These are phyloP conservation scores for Phenganax marumi DNA, from an alignment of 92 coral and sea anemone genomes.

Conservation along the genomic window DNA sequence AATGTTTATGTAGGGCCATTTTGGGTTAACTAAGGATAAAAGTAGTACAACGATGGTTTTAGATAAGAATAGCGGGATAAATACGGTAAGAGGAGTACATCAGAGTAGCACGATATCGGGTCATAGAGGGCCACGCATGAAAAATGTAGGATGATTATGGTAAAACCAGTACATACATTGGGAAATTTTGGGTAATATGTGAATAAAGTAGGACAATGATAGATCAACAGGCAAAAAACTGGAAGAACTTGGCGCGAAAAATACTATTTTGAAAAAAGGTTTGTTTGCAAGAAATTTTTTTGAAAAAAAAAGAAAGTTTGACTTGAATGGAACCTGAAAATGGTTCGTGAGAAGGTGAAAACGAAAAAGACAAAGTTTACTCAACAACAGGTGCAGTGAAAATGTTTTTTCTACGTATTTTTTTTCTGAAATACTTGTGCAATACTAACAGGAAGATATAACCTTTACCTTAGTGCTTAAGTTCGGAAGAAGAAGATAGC, in stretches of 20 bases:
- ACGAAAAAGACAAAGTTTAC: conserved; percentile 23
- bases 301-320: not conserved
- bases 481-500: conserved; percentile 20
- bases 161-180: not conserved
- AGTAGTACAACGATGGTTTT: not conserved
- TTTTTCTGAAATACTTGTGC: not conserved
- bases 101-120: too few relatives aligned
- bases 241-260: conserved; percentile 34
- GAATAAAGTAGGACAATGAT: not conserved
- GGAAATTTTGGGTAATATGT: not conserved
- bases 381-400: conserved; percentile 7
- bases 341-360: conserved; percentile 34
- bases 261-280: not conserved
- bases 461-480: conserved; percentile 24
- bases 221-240: not conserved
- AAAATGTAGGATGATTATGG: too few relatives aligned
- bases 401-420: not conserved
- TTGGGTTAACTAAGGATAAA: not conserved
- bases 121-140: too few relatives aligned
- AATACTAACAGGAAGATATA: not conserved
- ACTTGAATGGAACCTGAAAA: conserved; percentile 18
- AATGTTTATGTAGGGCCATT: not conserved
- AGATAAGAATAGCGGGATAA: too few relatives aligned
- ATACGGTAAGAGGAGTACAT: too few relatives aligned
- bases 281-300: not conserved